Evolutionary conservation across 2,113 vertebrate species (phyloP).

Genomic region (Rutilus rutilus): DNA sequence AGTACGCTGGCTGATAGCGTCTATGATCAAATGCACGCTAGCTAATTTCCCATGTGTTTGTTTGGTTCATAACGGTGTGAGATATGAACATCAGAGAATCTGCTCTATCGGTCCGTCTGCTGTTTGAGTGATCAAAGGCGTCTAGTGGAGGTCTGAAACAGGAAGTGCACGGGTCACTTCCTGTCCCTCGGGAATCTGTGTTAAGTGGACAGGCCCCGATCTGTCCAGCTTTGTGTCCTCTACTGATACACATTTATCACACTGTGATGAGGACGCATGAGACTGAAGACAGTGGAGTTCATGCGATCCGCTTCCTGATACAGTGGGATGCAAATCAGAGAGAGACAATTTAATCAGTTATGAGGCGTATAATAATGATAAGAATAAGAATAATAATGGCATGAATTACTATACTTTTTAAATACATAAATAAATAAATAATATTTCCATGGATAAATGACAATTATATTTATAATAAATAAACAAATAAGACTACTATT

Average conservation of each 20-base stretch:
- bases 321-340: neutral
- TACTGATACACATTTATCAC: neutral
- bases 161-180: constrained; percentile 46
- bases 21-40: neutral
- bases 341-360: neutral
- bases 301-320: neutral
- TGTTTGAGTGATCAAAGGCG: constrained; percentile 38
- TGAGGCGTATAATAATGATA: neutral
- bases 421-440: neutral
- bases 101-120: neutral
- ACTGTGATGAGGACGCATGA: neutral
- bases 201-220: neutral
- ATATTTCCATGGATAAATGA: neutral
- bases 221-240: neutral
- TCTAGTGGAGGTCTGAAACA: neutral
- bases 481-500: neutral
- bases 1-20: neutral
- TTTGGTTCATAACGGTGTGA: neutral
- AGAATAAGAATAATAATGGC: too few species aligned
- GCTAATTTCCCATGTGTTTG: neutral
- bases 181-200: neutral
- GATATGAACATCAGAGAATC: constrained; percentile 34
- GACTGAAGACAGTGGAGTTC: neutral
- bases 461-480: neutral
- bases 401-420: too few species aligned